These are phyloP conservation scores for Speoplatyrhinus poulsoni DNA, from an alignment of 2,113 vertebrate species.

Conservation along the genomic window DNA sequence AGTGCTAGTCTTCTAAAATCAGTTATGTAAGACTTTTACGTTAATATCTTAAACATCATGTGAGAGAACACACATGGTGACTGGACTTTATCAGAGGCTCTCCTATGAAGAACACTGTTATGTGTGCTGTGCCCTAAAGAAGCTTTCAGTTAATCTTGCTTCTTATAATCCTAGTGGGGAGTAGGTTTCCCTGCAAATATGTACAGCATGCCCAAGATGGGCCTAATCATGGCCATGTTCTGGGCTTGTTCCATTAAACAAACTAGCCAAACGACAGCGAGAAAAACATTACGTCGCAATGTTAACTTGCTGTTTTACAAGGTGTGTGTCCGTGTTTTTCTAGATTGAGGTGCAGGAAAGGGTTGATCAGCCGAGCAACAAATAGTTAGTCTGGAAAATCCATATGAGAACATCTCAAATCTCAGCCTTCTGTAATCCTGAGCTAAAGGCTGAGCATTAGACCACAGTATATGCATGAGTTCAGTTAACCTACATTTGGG, in stretches of 20 bases:
- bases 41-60: not conserved
- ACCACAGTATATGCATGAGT: conserved; percentile 54
- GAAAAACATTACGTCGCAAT: conserved; percentile 25
- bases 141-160: conserved; percentile 69
- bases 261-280: conserved; percentile 26
- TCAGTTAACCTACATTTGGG: conserved; percentile 58
- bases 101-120: conserved; percentile 10
- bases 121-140: conserved; percentile 54
- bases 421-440: conserved; percentile 59
- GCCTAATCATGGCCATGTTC: conserved; percentile 63
- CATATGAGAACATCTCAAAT: conserved; percentile 58
- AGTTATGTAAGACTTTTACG: too few species aligned
- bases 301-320: conserved; percentile 14
- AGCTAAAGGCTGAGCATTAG: conserved; percentile 51
- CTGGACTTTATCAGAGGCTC: conserved; percentile 25
- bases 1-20: too few species aligned
- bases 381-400: conserved; percentile 39
- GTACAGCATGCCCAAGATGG: conserved; percentile 41
- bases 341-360: conserved; percentile 42
- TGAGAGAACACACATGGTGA: not conserved
- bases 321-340: conserved; percentile 23
- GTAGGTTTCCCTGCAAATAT: conserved; percentile 53
- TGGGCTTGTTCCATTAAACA: conserved; percentile 41
- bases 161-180: conserved; percentile 60
- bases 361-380: conserved; percentile 24